phyloP scores from a whole-genome alignment of 30 jellyfish, hydroid and myxozoan genomes.

The Pelagia noctiluca region DNA sequence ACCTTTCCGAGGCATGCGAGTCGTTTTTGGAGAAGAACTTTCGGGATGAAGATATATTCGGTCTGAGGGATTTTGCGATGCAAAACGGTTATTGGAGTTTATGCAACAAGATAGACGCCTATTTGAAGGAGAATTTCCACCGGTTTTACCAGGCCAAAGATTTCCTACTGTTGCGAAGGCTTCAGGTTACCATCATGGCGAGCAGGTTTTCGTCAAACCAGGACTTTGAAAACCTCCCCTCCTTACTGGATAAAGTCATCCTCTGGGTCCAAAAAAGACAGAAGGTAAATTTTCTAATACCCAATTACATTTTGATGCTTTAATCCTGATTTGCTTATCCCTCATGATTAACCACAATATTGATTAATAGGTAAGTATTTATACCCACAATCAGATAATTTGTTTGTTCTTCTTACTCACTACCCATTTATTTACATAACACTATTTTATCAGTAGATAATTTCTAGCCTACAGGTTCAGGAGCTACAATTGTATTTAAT shows the following conservation, averaged over 20 bases:
- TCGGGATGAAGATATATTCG: conserved; percentile 43
- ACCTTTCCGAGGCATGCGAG: conserved; percentile 61
- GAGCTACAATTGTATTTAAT: no score
- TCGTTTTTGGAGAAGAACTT: conserved; percentile 46
- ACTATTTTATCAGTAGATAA: no score
- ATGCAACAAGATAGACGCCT: conserved; percentile 53
- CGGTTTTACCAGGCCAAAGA: conserved; percentile 59
- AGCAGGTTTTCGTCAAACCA: conserved; percentile 54
- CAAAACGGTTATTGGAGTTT: conserved; percentile 33
- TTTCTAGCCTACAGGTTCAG: no score
- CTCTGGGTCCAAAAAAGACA: conserved; percentile 76
- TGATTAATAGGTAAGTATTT: neutral
- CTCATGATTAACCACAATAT: neutral
- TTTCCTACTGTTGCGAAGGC: conserved; percentile 74
- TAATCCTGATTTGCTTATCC: neutral
- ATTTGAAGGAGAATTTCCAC: conserved; percentile 57
- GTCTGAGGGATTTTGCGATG: conserved; percentile 63
- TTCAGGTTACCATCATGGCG: conserved; percentile 72
- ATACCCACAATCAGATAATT: neutral
- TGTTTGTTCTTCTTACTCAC: neutral
- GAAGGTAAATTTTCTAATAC: conserved; percentile 46
- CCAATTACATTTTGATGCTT: neutral
- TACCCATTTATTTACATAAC: no score
- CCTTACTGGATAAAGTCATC: conserved; percentile 56
- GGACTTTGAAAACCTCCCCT: conserved; percentile 34